Conservation (phyloP, 2,888 invertebrate genomes). For the Rhamnusium bicolor region DNA sequence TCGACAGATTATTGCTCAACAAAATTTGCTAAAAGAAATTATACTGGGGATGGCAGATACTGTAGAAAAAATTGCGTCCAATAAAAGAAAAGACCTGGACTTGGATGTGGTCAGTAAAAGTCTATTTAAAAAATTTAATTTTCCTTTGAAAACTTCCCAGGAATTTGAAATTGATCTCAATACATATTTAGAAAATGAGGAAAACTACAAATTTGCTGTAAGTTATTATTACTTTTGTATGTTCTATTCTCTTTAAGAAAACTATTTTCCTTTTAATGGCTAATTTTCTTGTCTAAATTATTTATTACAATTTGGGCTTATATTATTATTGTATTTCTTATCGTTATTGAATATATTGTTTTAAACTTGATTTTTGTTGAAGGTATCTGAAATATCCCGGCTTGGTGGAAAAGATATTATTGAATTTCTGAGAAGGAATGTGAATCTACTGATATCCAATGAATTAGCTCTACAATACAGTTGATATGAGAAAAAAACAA, state of each 20-base stretch:
- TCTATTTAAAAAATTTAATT: not conserved
- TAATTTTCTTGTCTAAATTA: too few relatives aligned
- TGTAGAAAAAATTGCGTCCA: not conserved
- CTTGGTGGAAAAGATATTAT: too few relatives aligned
- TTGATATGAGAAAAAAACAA: too few relatives aligned
- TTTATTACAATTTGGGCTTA: too few relatives aligned
- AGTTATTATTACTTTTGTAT: not conserved
- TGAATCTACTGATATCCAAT: too few relatives aligned
- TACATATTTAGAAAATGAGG: slow-evolving; percentile 4
- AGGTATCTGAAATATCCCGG: too few relatives aligned
- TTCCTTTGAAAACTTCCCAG: not conserved
- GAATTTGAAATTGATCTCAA: not conserved
- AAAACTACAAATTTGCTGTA: not conserved
- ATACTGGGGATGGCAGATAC: not conserved
- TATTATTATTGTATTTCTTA: too few relatives aligned
- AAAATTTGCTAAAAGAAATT: not conserved
- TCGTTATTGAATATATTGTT: too few relatives aligned
- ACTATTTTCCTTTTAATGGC: too few relatives aligned
- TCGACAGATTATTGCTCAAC: not conserved
- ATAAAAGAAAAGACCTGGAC: not conserved
- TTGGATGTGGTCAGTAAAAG: not conserved
- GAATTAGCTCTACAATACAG: too few relatives aligned
- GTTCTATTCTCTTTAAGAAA: not conserved
- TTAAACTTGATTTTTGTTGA: too few relatives aligned
- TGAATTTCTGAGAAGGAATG: too few relatives aligned